Percentiles rank a stretch among this genome's conserved stretches.
Conservation (phyloP, 2,113 vertebrate species). For the Oreochromis spilurus region DNA sequence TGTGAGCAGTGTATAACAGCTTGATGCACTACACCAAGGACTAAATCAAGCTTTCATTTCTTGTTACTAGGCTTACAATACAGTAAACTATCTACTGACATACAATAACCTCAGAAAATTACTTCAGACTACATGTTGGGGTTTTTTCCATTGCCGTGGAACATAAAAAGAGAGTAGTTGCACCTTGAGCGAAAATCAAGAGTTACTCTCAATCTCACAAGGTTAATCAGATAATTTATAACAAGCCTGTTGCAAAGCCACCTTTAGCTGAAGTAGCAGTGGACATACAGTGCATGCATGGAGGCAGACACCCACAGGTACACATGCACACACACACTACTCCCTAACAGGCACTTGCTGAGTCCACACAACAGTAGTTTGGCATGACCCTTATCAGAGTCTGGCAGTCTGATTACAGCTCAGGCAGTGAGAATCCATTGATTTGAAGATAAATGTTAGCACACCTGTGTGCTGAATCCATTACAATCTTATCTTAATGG, state of each 20-base stretch:
- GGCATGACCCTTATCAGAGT: constrained; percentile 56
- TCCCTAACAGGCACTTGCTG: neutral
- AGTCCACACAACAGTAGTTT: constrained; percentile 38
- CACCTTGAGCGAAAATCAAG: constrained; percentile 51
- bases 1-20: neutral
- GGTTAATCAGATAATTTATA: constrained; percentile 69
- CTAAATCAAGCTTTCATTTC: constrained; percentile 15
- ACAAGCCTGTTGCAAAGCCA: constrained; percentile 29
- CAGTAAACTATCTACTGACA: neutral
- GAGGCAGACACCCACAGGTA: neutral
- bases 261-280: constrained; percentile 21
- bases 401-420: constrained; percentile 66
- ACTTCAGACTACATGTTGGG: neutral
- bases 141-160: neutral
- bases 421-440: constrained; percentile 63
- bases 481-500: constrained; percentile 66
- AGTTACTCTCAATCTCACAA: constrained; percentile 38
- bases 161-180: constrained; percentile 40
- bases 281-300: neutral
- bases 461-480: constrained; percentile 68
- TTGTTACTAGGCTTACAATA: neutral
- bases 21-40: constrained; percentile 20
- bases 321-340: neutral
- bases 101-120: neutral
- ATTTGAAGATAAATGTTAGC: constrained; percentile 67